Conservation (phyloP, 2,113 vertebrate species). For the Poeciliopsis retropinna region DNA sequence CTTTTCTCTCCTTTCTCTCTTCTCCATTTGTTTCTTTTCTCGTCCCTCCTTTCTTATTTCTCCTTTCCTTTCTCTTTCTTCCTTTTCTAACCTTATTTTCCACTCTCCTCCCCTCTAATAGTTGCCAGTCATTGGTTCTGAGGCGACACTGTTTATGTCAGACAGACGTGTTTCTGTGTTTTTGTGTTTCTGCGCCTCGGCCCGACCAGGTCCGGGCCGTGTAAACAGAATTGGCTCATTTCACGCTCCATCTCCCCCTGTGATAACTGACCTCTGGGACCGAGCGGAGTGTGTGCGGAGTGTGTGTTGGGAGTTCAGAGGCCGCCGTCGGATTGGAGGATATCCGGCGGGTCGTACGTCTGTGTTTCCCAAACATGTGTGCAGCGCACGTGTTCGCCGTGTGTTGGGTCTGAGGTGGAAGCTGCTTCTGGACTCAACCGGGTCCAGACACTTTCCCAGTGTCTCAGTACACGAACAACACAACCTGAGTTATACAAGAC, state of each 20-base stretch:
- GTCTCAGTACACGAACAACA: background rate
- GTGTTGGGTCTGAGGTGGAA: slow-evolving; percentile 53
- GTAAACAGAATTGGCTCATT: slow-evolving; percentile 63
- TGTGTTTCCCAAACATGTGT: slow-evolving; percentile 47
- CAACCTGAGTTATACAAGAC: slow-evolving; percentile 19
- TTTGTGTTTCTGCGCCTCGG: slow-evolving; percentile 21
- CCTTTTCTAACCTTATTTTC: background rate
- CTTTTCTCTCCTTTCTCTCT: background rate
- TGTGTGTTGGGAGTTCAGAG: slow-evolving; percentile 28
- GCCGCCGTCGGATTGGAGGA: slow-evolving; percentile 44
- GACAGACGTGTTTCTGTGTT: slow-evolving; percentile 42
- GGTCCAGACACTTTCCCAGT: slow-evolving; percentile 25
- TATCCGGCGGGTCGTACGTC: slow-evolving; percentile 54
- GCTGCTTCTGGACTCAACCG: slow-evolving; percentile 29
- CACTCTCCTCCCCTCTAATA: slow-evolving; percentile 77
- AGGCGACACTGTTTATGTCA: slow-evolving; percentile 70
- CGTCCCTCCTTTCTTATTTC: background rate
- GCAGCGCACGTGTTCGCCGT: slow-evolving; percentile 35
- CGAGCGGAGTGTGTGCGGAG: slow-evolving; percentile 13
- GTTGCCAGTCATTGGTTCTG: slow-evolving; percentile 80
- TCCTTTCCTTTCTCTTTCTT: background rate
- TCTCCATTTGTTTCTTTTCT: background rate
- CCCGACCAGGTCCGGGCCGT: slow-evolving; percentile 42
- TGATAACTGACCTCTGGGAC: slow-evolving; percentile 55
- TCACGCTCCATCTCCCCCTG: slow-evolving; percentile 58